phyloP scores from a whole-genome alignment of 2,888 invertebrate genomes.

The Scaptomyza caliginosa region DNA sequence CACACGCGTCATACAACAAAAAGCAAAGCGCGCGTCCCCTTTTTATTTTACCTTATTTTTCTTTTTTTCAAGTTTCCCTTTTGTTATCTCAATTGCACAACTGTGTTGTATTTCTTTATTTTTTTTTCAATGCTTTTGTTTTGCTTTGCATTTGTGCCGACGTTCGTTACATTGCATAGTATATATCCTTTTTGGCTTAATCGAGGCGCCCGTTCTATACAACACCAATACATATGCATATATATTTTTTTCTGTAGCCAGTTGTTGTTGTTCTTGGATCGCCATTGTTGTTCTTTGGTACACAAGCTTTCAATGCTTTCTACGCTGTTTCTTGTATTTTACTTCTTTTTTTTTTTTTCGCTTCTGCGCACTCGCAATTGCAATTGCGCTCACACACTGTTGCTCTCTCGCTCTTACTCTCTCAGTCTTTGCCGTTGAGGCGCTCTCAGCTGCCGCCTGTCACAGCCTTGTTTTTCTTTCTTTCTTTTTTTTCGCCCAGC shows the following conservation, averaged over 20 bases:
- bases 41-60: slow-evolving; percentile 27
- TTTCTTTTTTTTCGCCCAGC: slow-evolving; percentile 55
- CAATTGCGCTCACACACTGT: slow-evolving; percentile 15
- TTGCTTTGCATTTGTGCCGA: slow-evolving; percentile 47
- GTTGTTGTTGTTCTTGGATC: slow-evolving; percentile 32
- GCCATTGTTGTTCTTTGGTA: slow-evolving; percentile 34
- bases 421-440: background rate
- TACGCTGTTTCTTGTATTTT: slow-evolving; percentile 22
- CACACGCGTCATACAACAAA: slow-evolving; percentile 64
- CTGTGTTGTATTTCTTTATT: slow-evolving; percentile 62
- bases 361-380: slow-evolving; percentile 37
- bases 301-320: slow-evolving; percentile 30
- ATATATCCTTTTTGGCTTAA: slow-evolving; percentile 24
- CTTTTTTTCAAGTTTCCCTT: slow-evolving; percentile 62
- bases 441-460: slow-evolving; percentile 48
- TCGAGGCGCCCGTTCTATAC: slow-evolving; percentile 34
- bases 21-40: slow-evolving; percentile 79
- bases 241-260: slow-evolving; percentile 16
- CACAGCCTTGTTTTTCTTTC: background rate
- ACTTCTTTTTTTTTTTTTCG: slow-evolving; percentile 4
- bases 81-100: slow-evolving; percentile 79
- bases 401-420: slow-evolving; percentile 12
- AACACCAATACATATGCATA: slow-evolving; percentile 2
- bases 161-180: slow-evolving; percentile 41
- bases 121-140: slow-evolving; percentile 43